Evolutionary conservation across 1,140 invertebrate species (phyloP), one percentile per base, ranked within the genome.

Genomic region (Ridgeia piscesae): DNA sequence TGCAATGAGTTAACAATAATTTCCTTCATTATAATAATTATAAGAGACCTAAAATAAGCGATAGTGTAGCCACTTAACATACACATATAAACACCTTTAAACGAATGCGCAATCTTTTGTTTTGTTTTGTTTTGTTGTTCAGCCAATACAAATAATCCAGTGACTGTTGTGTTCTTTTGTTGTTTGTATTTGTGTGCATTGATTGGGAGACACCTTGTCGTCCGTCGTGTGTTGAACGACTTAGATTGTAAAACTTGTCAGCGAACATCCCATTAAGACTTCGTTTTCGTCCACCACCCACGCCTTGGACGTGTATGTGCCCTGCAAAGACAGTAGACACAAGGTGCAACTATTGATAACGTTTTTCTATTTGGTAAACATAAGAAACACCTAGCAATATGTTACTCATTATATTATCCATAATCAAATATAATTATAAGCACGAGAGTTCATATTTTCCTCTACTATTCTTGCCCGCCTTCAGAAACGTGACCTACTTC

Each of bases 271-370:
- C 21, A 90, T 34, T 34, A 90, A 34, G 89, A 33, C 31, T 90
- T 90, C 89, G 89, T 90, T 42, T 90, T 90, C 34, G 89, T 90
- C n/a, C 35, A 42, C 0, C 33, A 90, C 17, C 89, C 89, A 90
- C 11, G 89, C 89, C 21, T n/a, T 90, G 4, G 89, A 34, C 17
- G 89, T 90, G 89, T 90, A 90, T 90, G 34, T 34, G 33, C 89
- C 89, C 89, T 90, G 89, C 14, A 90, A 90, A 11, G n/a, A 89
- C n/a, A 34, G 34, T n/a, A n/a, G n/a, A n/a, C n/a, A n/a, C n/a
- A n/a, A n/a, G n/a, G n/a, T n/a, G n/a, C n/a, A n/a, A n/a, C n/a
- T n/a, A n/a, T n/a, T n/a, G n/a, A n/a, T n/a, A n/a, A n/a, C n/a
- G n/a, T n/a, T n/a, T n/a, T n/a, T n/a, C n/a, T n/a, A n/a, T n/a